Base-by-base conservation (phyloP, 2,888 invertebrate genomes). In the Branchipolynoe longqiensis region DNA sequence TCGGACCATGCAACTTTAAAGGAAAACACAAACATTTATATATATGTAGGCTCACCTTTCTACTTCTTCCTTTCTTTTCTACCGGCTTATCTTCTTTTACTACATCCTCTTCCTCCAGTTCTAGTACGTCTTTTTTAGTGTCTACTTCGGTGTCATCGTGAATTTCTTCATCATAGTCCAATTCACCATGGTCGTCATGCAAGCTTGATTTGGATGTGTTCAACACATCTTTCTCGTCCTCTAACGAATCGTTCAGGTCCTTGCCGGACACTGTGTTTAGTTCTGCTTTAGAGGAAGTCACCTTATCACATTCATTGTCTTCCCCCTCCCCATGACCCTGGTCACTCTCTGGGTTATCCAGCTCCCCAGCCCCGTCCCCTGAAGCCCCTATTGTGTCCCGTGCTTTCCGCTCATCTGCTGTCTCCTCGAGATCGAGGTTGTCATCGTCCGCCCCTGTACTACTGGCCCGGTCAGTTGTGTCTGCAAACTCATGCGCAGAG, bases 151-250 rank as follows among this genome's bases (percentile, higher is more conserved):
- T 82, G 14, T 81, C 85, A 14, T 88, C 90, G n/a, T 88, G 89
- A 25, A 88, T 90, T 81, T 90, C 91, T 78, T 92, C 93, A 88
- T 94, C 94, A 89, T 94, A 94, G 89, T 94, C 94, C 69, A 94
- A 88, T 86, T 94, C 94, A 2, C 92, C 92, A 83, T 93, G 93
- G 85, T 94, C 93, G 85, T 93, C 93, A 86, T 87, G 85, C 25
- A 87, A 33, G 59, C 74, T 84, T 22, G 62, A 73, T 28, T 78
- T 59, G 2, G 59, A 78, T 28, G 58, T 82, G 58, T 82, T 83
- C 36, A 82, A 82, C 40, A 56, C 82, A 36, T 58, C 82, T 56
- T 14, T 78, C 3, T 78, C 48, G 4, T 78, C 54, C n/a, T 40
- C 40, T 8, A 12, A 28, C 4, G 54, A 25, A n/a, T 41, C 78